Evolutionary conservation across 2,797 vertebrate species (phyloP).

Genomic region (Numenius phaeopus): DNA sequence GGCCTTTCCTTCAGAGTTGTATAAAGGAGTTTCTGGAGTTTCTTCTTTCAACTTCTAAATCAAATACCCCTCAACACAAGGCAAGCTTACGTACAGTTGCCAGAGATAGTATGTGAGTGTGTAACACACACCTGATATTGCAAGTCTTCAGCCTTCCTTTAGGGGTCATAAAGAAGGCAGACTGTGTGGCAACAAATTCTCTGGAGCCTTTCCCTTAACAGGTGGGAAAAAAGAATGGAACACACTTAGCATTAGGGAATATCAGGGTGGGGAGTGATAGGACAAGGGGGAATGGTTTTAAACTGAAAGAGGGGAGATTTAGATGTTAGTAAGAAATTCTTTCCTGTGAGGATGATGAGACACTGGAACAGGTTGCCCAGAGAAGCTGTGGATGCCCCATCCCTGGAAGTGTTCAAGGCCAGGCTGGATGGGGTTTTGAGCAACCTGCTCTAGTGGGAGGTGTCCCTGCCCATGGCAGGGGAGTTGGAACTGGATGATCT

Average conservation of each 20-base stretch:
- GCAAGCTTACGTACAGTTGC: neutral
- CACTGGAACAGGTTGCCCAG: no score
- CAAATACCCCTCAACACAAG: neutral
- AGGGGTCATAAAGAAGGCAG: neutral
- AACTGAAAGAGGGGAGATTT: no score
- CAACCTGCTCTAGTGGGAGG: no score
- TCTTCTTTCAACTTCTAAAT: neutral
- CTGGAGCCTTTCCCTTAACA: neutral
- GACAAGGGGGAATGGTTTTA: no score
- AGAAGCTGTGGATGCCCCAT: no score
- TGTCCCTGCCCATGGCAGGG: no score
- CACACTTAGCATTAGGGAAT: neutral
- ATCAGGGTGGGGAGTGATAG: no score
- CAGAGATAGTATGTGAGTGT: neutral
- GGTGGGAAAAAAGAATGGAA: neutral
- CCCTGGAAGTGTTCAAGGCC: no score
- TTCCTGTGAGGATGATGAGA: no score
- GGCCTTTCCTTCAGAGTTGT: neutral
- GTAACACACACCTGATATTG: neutral
- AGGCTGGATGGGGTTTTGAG: no score
- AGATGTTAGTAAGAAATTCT: no score
- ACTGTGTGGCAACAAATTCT: neutral
- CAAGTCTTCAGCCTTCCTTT: neutral
- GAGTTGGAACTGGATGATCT: no score
- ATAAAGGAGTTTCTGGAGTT: neutral